Conservation (phyloP, 1,140 invertebrate genomes). For the Aphaenogaster floridana region DNA sequence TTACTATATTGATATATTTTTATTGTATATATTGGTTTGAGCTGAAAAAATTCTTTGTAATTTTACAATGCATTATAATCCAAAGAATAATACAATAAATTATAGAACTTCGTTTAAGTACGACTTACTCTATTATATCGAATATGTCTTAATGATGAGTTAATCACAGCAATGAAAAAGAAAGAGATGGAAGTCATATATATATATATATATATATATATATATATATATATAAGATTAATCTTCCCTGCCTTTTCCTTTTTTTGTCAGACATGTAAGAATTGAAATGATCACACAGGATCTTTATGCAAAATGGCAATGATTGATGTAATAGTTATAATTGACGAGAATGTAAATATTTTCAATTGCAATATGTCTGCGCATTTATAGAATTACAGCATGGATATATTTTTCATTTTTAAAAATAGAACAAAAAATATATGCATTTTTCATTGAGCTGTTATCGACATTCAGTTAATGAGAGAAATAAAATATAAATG, state of each 20-base stretch:
- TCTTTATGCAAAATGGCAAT: background rate
- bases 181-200: background rate
- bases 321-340: background rate
- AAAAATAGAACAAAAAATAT: slow-evolving; percentile 24
- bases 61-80: slow-evolving; percentile 54
- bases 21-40: slow-evolving; percentile 37
- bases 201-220: background rate
- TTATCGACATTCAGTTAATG: background rate
- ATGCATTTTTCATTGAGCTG: background rate
- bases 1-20: slow-evolving; percentile 40
- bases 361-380: background rate
- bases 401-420: background rate
- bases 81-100: slow-evolving; percentile 65
- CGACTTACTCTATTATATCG: slow-evolving; percentile 1
- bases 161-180: background rate
- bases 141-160: slow-evolving; percentile 53
- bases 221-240: background rate
- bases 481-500: no score
- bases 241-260: no score
- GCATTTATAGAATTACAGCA: background rate
- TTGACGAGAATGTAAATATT: background rate
- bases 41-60: slow-evolving; percentile 38
- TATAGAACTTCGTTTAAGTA: slow-evolving; percentile 44
- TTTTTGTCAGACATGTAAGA: background rate
- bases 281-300: background rate